phyloP scores from a whole-genome alignment of 2,797 vertebrate species.

The Varecia variegata region DNA sequence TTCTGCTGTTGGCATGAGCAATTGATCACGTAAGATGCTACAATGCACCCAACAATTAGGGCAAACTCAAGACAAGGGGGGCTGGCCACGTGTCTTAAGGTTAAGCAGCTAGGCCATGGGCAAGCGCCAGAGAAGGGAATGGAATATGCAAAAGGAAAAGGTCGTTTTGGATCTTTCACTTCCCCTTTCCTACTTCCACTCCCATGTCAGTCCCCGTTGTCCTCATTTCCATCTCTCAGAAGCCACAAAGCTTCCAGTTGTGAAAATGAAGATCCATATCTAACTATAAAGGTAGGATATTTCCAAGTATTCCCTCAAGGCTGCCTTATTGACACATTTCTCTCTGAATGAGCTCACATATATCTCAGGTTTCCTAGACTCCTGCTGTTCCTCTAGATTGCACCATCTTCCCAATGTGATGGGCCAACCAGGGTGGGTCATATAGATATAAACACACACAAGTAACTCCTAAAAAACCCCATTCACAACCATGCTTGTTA shows the following conservation, averaged over 20 bases:
- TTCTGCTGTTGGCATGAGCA: slow-evolving; percentile 42
- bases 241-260: background rate
- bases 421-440: background rate
- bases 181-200: background rate
- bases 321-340: background rate
- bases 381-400: background rate
- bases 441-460: background rate
- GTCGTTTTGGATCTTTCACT: background rate
- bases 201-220: background rate
- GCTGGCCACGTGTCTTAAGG: background rate
- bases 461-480: background rate
- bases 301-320: background rate
- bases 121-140: background rate
- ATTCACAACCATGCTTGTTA: background rate
- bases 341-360: background rate
- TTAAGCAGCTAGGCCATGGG: background rate
- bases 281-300: background rate
- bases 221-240: background rate
- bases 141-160: background rate
- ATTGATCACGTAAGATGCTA: slow-evolving; percentile 26
- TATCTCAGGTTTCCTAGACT: background rate
- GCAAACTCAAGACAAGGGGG: background rate
- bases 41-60: background rate
- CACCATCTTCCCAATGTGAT: background rate
- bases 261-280: background rate